Base-by-base conservation (phyloP, 1,140 invertebrate species). In the Wasmannia auropunctata region DNA sequence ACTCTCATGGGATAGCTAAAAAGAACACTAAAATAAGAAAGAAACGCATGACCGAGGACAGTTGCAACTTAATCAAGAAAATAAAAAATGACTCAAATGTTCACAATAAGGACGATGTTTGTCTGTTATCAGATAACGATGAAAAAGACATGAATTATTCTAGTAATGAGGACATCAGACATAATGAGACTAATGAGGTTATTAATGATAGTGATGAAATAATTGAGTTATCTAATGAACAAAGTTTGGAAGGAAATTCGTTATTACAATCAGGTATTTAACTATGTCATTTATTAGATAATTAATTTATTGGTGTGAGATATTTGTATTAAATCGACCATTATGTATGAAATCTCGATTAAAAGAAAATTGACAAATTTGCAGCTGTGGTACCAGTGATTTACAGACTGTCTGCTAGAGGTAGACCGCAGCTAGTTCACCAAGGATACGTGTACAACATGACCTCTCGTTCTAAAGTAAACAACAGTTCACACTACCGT, bases 361-460 rank as follows among this genome's bases (percentile, higher is more conserved):
- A 70, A 56, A 43, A 31, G 16, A 72, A 72, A 70, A 22, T 56
- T 8, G 34, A 49, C 19, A 16, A 80, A 28, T 58, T 89, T 86
- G 22, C n/a, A 89, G 88, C 43, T 19, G 77, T 87, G 16, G 92
- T 91, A 75, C 91, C 92, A 74, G 92, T 93, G 22, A 92, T 87
- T 62, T 93, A 93, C 22, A 85, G 92, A 63, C 85, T 93, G n/a
- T 93, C 92, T 25, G 90, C 92, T 3, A 69, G 92, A 79, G 92
- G 92, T 51, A 89, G 90, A 11, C 92, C 92, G 0, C 92, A 93
- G 37, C 62, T 93, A 56, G 91, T 93, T 0, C 88, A 93, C 3
- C 89, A 89, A 2, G 92, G 92, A 54, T 93, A 92, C 10, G 92
- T 93, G 0, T 93, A 93, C n/a, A 93, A 93, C 51, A 75, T 93